Evolutionary conservation across 2,113 vertebrate genomes (phyloP).

Genomic region (Triplophysa rosa): DNA sequence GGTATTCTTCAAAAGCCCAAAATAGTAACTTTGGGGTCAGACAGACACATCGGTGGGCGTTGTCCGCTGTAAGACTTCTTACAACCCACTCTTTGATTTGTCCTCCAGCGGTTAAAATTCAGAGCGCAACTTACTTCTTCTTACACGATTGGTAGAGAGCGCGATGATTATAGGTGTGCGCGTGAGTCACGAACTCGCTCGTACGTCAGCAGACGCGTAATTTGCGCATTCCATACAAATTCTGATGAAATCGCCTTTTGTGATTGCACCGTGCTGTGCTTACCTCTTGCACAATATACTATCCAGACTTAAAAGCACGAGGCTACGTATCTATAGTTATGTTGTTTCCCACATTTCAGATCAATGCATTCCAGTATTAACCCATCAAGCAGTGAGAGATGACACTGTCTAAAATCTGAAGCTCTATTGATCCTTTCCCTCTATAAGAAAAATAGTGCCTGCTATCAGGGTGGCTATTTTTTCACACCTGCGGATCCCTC

Average conservation of each 20-base stretch:
- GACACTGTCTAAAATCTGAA: neutral
- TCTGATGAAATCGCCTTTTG: conserved; percentile 41
- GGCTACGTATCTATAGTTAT: neutral
- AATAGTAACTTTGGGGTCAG: conserved; percentile 52
- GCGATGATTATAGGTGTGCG: conserved; percentile 70
- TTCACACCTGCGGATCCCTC: conserved; percentile 13
- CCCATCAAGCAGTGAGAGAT: neutral
- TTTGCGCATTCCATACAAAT: conserved; percentile 27
- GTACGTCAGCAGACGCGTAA: conserved; percentile 65
- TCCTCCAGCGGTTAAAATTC: conserved; percentile 32
- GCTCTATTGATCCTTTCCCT: neutral
- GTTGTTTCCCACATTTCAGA: conserved; percentile 20
- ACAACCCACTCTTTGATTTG: conserved; percentile 38
- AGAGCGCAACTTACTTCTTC: conserved; percentile 5
- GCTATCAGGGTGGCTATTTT: conserved; percentile 23
- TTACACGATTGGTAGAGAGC: conserved; percentile 38
- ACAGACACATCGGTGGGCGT: conserved; percentile 30
- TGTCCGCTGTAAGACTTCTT: neutral
- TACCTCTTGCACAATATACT: neutral
- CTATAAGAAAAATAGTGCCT: neutral
- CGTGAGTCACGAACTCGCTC: conserved; percentile 71
- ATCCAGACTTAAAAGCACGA: neutral
- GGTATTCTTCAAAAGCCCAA: conserved; percentile 48
- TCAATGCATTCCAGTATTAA: conserved; percentile 3
- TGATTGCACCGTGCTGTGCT: neutral